Base-by-base conservation (phyloP, 2,797 vertebrate species). In the Chlorospingus flavigularis region DNA sequence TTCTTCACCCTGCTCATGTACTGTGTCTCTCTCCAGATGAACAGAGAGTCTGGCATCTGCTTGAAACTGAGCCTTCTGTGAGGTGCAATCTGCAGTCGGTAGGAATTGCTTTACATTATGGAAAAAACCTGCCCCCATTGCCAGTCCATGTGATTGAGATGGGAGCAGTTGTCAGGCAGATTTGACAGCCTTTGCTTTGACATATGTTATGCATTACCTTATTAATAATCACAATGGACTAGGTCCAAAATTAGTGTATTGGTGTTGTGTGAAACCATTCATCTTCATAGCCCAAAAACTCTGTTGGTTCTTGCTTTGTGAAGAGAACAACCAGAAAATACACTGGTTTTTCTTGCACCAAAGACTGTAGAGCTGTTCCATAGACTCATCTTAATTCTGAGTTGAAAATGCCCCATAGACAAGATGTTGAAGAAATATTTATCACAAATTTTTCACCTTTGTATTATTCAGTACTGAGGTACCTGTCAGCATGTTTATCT, bases 81-180 rank as follows among this genome's bases (percentile, higher is more conserved):
- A 94, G 95, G 80, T 88, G 84, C 86, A 94, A 95, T 92, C 92
- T 96, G 96, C 77, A 94, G 66, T 58, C 87, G 85, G 78, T 86
- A 1, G 17, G 88, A 89, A 91, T 37, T 80, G 81, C 84, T 88
- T 83, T 55, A 54, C 63, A 21, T 74, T 63, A 72, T 13, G 62
- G 72, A 78, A 88, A 92, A 95, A 86, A 15, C 4, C 7, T 0
- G 0, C 40, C 61, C 65, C 50, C 35, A 14, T 16, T 94, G 95
- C 72, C 92, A 91, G 92, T 78, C 89, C 48, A 75, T 2, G 54
- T 2, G 43, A 75, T 3, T 53, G 78, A 88, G 80, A 95, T 17
- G 62, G 4, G 77, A 94, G 54, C 54, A 86, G 89, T 3, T 95
- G 93, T 72, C 91, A 94, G 92, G 68, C 84, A 75, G 82, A 90